Percentiles rank a stretch among this genome's conserved stretches.
Conservation (phyloP, 2,113 vertebrate species). For the human region DNA sequence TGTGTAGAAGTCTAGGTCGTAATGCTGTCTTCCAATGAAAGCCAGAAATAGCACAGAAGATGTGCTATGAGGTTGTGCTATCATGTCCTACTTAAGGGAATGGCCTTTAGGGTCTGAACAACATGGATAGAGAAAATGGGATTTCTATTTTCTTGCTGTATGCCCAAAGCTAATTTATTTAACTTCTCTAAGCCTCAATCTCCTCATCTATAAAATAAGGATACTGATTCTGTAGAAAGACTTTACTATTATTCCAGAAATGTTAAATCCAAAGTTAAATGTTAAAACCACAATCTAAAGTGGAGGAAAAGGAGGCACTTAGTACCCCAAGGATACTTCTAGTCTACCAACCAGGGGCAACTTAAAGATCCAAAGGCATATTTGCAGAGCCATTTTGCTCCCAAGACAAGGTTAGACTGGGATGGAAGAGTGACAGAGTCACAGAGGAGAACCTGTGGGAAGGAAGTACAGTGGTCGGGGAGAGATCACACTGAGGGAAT, state of each 20-base stretch:
- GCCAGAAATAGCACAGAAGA: neutral
- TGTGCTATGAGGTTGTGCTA: neutral
- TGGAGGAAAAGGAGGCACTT: neutral
- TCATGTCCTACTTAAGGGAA: neutral
- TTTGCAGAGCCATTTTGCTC: neutral
- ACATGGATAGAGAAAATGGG: neutral
- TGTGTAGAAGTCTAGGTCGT: neutral
- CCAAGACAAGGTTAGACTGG: neutral
- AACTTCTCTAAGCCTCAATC: neutral
- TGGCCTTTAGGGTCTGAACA: neutral
- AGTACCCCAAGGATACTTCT: neutral
- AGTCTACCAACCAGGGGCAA: neutral
- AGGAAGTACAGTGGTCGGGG: neutral
- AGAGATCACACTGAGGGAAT: too few species aligned
- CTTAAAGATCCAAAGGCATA: neutral
- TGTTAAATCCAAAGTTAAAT: neutral
- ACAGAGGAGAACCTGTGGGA: neutral
- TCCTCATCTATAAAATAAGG: neutral
- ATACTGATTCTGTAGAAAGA: neutral
- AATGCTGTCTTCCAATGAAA: neutral
- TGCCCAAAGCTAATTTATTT: neutral
- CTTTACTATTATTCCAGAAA: neutral
- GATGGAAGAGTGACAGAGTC: neutral
- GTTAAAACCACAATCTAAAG: neutral
- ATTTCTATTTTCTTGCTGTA: neutral